These are phyloP conservation scores for Sebastes hubbsi DNA, from an alignment of 2,797 vertebrate species.

Conservation along the genomic window DNA sequence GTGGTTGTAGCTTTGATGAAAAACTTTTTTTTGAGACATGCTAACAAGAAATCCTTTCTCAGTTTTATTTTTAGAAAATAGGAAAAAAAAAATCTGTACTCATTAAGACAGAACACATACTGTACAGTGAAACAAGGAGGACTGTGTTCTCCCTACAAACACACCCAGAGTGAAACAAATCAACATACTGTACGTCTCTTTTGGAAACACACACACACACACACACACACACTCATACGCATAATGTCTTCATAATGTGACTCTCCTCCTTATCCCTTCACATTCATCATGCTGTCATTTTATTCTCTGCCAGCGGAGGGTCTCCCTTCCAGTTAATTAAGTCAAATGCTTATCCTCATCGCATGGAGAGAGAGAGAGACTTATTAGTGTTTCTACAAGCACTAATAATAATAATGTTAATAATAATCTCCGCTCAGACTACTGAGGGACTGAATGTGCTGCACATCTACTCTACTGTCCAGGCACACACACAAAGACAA, in stretches of 20 bases:
- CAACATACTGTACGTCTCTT: conserved; percentile 1
- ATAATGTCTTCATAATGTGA: conserved; percentile 31
- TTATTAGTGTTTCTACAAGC: conserved; percentile 23
- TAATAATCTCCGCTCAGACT: not conserved
- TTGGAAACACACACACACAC: not conserved
- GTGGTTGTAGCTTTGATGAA: not conserved
- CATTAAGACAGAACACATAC: not conserved
- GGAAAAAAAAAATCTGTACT: not conserved
- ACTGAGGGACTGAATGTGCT: not conserved
- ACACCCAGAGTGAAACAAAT: not conserved
- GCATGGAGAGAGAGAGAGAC: not conserved
- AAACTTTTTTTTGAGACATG: not conserved
- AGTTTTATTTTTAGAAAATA: not conserved
- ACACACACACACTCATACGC: not conserved
- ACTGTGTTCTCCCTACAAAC: not conserved
- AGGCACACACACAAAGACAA: not conserved
- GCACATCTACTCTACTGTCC: not conserved
- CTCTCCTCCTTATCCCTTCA: conserved; percentile 34
- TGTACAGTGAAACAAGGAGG: not conserved
- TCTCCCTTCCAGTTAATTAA: conserved; percentile 63
- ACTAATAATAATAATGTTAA: conserved; percentile 14
- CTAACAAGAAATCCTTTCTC: not conserved
- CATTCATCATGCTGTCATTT: conserved; percentile 55
- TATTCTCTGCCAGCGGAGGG: conserved; percentile 41
- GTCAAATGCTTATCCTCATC: conserved; percentile 44